A percentile compares a stretch with the other conserved stretches of the same genome.
phyloP scores from a whole-genome alignment of 2,113 vertebrate genomes.

The Misgurnus anguillicaudatus region DNA sequence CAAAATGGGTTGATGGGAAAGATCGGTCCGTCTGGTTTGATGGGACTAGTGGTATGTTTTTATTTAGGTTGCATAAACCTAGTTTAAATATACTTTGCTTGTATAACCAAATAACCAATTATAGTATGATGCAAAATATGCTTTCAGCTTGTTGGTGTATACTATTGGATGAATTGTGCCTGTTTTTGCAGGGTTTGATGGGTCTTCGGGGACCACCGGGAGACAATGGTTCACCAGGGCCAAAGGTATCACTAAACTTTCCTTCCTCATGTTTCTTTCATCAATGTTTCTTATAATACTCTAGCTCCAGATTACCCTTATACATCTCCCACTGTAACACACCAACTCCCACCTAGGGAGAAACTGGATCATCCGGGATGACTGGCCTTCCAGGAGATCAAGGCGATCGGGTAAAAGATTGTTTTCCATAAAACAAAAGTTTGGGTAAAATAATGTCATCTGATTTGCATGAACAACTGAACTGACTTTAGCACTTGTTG shows the following conservation, averaged over 20 bases:
- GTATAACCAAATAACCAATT: neutral
- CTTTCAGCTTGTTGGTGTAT: neutral
- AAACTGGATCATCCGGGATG: conserved; percentile 66
- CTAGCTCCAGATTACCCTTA: conserved; percentile 10
- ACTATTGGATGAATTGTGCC: neutral
- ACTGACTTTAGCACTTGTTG: neutral
- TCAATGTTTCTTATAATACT: neutral
- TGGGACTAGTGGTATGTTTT: conserved; percentile 69
- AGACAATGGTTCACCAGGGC: conserved; percentile 66
- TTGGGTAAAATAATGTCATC: neutral
- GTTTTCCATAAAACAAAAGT: neutral
- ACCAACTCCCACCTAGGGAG: conserved; percentile 64
- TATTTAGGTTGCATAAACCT: neutral
- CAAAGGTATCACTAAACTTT: conserved; percentile 69
- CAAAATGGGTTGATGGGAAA: conserved; percentile 71
- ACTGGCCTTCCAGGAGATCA: conserved; percentile 64
- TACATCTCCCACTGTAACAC: neutral
- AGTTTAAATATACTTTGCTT: neutral
- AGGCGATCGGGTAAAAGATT: conserved; percentile 69
- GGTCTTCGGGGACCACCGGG: conserved; percentile 72
- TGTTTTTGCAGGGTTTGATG: conserved; percentile 59
- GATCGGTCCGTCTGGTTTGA: conserved; percentile 69
- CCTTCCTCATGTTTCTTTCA: conserved; percentile 1
- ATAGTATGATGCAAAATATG: neutral
- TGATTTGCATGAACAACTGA: neutral